Evolutionary conservation across 2,113 vertebrate species (phyloP).

Genomic region (Proterorhinus semilunaris): DNA sequence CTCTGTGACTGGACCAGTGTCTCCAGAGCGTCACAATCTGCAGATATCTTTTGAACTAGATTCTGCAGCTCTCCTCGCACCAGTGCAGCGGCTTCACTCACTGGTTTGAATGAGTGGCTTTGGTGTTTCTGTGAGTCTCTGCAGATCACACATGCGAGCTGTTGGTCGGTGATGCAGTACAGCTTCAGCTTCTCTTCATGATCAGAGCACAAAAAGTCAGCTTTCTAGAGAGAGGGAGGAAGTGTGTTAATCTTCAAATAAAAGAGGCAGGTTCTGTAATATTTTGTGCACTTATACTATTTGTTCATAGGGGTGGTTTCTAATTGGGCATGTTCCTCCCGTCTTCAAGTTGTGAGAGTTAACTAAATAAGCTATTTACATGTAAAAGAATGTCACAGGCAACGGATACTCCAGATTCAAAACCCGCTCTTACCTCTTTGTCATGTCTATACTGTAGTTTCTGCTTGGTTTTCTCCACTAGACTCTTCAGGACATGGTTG

Average conservation of each 20-base stretch:
- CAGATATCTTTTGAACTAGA: conserved; percentile 26
- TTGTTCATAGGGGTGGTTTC: too few species aligned
- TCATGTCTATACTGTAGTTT: not conserved
- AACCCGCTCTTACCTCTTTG: not conserved
- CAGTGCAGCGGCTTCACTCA: conserved; percentile 25
- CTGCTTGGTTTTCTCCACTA: not conserved
- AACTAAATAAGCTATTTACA: too few species aligned
- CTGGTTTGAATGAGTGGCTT: conserved; percentile 47
- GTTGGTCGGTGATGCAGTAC: conserved; percentile 48
- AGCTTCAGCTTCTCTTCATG: conserved; percentile 56
- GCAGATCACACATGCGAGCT: conserved; percentile 49
- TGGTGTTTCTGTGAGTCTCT: conserved; percentile 38
- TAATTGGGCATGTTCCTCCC: too few species aligned
- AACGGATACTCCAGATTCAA: too few species aligned
- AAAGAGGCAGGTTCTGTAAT: too few species aligned
- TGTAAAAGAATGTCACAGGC: too few species aligned
- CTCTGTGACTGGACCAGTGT: conserved; percentile 25
- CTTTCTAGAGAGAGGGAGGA: not conserved
- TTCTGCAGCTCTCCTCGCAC: conserved; percentile 22
- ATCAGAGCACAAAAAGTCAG: conserved; percentile 28
- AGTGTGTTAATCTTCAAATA: too few species aligned
- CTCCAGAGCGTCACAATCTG: conserved; percentile 25
- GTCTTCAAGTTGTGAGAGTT: too few species aligned
- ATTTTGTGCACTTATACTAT: too few species aligned
- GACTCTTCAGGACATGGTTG: not conserved